Percentiles rank a stretch among this genome's conserved stretches.
Evolutionary conservation across 2,113 vertebrate genomes (phyloP).

Genomic region (Lates calcarifer): DNA sequence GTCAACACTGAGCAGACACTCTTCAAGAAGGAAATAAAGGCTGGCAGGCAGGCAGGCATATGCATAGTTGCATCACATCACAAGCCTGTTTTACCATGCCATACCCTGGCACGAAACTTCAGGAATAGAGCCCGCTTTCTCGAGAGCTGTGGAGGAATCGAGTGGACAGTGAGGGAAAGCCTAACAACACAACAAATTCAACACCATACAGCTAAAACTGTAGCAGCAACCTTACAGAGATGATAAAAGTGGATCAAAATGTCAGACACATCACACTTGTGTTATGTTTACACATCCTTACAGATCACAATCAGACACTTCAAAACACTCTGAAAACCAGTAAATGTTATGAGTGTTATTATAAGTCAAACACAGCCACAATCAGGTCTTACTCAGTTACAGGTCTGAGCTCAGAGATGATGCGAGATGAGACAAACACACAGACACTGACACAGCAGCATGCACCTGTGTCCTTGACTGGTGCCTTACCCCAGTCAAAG

Average conservation of each 20-base stretch:
- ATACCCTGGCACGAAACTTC: conserved; percentile 86
- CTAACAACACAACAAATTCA: conserved; percentile 42
- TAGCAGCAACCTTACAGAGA: conserved; percentile 10
- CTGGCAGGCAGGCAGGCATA: conserved; percentile 52
- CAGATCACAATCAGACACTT: conserved; percentile 19
- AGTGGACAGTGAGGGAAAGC: conserved; percentile 61
- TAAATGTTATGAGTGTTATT: not conserved
- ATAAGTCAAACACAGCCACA: not conserved
- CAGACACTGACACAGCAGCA: conserved; percentile 46
- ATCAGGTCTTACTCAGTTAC: conserved; percentile 3
- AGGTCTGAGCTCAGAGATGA: not conserved
- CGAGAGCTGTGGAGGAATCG: conserved; percentile 82
- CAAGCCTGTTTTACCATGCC: conserved; percentile 83
- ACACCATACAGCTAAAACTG: conserved; percentile 24
- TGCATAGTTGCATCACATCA: conserved; percentile 68
- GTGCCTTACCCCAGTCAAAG: conserved; percentile 78
- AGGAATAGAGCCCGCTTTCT: conserved; percentile 85
- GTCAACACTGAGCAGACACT: conserved; percentile 12
- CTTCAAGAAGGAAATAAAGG: not conserved
- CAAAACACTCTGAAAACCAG: conserved; percentile 12
- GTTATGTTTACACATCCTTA: not conserved
- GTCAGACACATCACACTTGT: not conserved
- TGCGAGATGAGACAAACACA: conserved; percentile 26
- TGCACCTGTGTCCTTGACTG: conserved; percentile 34
- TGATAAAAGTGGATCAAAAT: not conserved